Evolutionary conservation across 2,113 vertebrate genomes (phyloP).

Genomic region (Esox niger): DNA sequence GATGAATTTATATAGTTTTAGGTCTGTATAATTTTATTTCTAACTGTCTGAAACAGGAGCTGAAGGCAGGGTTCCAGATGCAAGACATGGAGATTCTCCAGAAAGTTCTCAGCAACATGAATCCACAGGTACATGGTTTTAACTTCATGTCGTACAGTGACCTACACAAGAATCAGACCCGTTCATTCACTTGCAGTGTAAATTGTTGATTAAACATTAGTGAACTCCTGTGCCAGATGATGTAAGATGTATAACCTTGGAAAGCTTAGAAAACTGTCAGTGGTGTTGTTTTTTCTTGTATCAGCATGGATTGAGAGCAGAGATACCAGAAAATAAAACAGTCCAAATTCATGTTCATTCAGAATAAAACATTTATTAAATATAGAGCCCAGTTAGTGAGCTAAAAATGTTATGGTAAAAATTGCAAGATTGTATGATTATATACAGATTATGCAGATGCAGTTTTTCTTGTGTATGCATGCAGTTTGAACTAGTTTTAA

Average conservation of each 20-base stretch:
- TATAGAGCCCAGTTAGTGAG: no score
- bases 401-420: no score
- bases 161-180: neutral
- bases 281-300: neutral
- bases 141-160: neutral
- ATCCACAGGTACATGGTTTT: constrained; percentile 53
- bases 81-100: constrained; percentile 60
- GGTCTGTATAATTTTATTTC: neutral
- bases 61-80: constrained; percentile 54
- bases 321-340: no score
- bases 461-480: no score
- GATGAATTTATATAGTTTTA: no score
- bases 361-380: no score
- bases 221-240: neutral
- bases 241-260: neutral
- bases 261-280: neutral
- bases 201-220: neutral
- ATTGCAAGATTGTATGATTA: no score
- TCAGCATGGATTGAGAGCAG: neutral
- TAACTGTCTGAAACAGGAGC: constrained; percentile 37
- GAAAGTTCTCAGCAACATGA: constrained; percentile 59
- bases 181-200: neutral
- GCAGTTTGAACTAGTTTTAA: no score
- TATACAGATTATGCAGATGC: no score
- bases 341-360: no score